Base-by-base conservation (phyloP, 1,140 invertebrate species). In the Pseudomyrmex flavicornis region DNA sequence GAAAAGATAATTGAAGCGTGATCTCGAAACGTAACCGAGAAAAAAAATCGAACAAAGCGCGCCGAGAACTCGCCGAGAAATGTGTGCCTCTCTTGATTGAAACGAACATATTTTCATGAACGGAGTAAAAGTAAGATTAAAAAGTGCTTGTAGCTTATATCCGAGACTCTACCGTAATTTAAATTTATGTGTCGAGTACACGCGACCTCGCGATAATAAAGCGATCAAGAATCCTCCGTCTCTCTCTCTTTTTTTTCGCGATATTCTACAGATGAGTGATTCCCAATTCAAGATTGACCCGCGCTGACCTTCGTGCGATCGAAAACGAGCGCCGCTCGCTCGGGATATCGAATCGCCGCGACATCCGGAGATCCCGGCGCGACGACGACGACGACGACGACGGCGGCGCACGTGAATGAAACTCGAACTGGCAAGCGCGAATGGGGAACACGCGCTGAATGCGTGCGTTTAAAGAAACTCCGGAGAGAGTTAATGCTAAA, bases 401-500 rank as follows among this genome's bases (percentile, higher is more conserved):
- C 72, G 9, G 20, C 15, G 73, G 65, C 48, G 62, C 52, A 83
- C 85, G 76, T 74, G 83, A 73, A 79, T 66, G 80, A 72, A 62
- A n/a, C 68, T 73, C 74, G 69, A 48, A 50, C 26, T 54, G 69
- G 44, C 26, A 20, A 61, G 54, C 56, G 76, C 84, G 86, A 88
- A 88, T 85, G 85, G 76, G 35, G 83, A 83, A 84, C 88, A 87
- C 88, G 88, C 85, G 87, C 74, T 75, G 61, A 20, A 59, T 70
- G 88, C 88, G 86, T 90, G 86, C 73, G 76, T 87, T 89, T 90
- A 90, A 90, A 90, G 84, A 89, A 82, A 80, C 84, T 56, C 74
- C 83, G 70, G 84, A 72, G 76, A 73, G 73, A 62, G 77, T 56
- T 56, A 80, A 73, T 61, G 20, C 83, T 44, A 82, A 74, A 48